Base-by-base conservation (phyloP, 2,888 invertebrate genomes). In the Scaeva pyrastri region DNA sequence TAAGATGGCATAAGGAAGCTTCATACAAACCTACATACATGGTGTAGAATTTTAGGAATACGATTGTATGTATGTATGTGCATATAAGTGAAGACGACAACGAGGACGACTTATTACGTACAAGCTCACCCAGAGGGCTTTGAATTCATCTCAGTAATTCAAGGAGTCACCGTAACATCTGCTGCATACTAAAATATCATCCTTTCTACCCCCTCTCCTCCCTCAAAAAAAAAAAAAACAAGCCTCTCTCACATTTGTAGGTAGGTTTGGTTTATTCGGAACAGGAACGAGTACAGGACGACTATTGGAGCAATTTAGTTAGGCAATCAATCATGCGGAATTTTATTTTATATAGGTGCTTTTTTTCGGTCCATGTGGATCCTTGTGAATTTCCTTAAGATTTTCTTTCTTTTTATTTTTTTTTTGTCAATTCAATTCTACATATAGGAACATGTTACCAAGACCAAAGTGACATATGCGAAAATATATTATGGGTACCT, bases 291-390 rank as follows among this genome's bases (percentile, higher is more conserved):
- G 55, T 39, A 19, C 16, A 48, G 31, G 23, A 52, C 50, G 23
- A 52, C 50, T 77, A 77, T 82, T 62, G 62, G 16, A 77, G 74
- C 81, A 86, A 82, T 86, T 86, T 82, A 86, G 81, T 86, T 86
- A 82, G 82, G 86, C 77, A 86, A 86, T 86, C 86, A 86, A 81
- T 86, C 86, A 86, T 86, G 81, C 74, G 86, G 77, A 86, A 78
- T 77, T 85, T 77, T 76, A 52, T 66, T 71, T 76, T 48, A 21
- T 71, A 70, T 83, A 31, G 60, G 56, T 62, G 19, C 14, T 36
- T 50, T 26, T 31, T 70, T 80, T 62, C 68, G 21, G 36, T 62
- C 45, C 39, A 76, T 66, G n/a, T 64, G 75, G 43, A 80, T 75
- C 31, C 31, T 31, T 31, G 5, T 31, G 31, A 31, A 75, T 75